Percentiles rank a stretch among this genome's conserved stretches.
These are phyloP conservation scores for Leucoma salicis DNA, from an alignment of 2,888 invertebrate species.

Conservation along the genomic window DNA sequence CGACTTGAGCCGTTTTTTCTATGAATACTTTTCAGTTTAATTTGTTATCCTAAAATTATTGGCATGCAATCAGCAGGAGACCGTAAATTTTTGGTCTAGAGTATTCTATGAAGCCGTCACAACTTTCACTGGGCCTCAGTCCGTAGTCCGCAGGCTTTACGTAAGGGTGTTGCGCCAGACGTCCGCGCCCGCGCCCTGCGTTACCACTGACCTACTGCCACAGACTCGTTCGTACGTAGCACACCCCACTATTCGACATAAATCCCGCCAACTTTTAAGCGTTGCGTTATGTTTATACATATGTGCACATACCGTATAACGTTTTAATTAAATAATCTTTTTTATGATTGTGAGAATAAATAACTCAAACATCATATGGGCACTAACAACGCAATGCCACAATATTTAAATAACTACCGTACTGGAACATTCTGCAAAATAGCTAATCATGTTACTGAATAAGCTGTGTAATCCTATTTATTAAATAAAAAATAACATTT, in stretches of 20 bases:
- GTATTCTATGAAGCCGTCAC: conserved; percentile 56
- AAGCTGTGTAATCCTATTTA: too few relatives aligned
- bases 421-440: too few relatives aligned
- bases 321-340: conserved; percentile 9
- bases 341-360: conserved; percentile 11
- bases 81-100: conserved; percentile 47
- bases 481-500: neutral
- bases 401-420: too few relatives aligned
- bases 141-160: conserved; percentile 63
- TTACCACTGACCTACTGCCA: conserved; percentile 79
- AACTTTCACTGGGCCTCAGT: conserved; percentile 69
- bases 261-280: conserved; percentile 34
- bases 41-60: too few relatives aligned
- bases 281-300: conserved; percentile 32
- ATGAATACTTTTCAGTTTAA: too few relatives aligned
- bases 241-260: conserved; percentile 56
- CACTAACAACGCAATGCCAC: too few relatives aligned
- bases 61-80: conserved; percentile 28
- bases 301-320: conserved; percentile 11
- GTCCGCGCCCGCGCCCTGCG: conserved; percentile 67
- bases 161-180: conserved; percentile 79
- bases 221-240: conserved; percentile 46
- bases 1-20: too few relatives aligned
- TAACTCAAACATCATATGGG: neutral
- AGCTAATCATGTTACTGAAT: neutral